Evolutionary conservation across 2,888 invertebrate species (phyloP).

Genomic region (Xylocampa areola): DNA sequence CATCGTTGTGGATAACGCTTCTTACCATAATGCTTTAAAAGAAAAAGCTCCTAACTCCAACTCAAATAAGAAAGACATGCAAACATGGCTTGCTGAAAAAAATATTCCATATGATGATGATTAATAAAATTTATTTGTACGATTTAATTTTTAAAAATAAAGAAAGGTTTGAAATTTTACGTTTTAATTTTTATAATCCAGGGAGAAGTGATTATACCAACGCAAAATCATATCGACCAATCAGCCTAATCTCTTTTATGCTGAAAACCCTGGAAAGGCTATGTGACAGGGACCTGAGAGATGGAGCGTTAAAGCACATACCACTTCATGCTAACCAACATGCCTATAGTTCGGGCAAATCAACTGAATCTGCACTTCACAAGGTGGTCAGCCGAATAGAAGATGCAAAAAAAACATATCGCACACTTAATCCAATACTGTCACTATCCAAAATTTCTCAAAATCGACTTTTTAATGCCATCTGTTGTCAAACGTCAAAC

Average conservation of each 20-base stretch:
- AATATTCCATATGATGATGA: not conserved
- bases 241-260: too few relatives aligned
- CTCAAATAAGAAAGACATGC: slow-evolving; percentile 4
- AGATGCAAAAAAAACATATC: not conserved
- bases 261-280: too few relatives aligned
- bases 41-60: slow-evolving; percentile 6
- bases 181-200: too few relatives aligned
- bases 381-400: too few relatives aligned
- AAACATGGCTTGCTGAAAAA: slow-evolving; percentile 5
- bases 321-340: too few relatives aligned
- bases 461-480: slow-evolving; percentile 11
- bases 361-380: too few relatives aligned
- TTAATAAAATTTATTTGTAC: slow-evolving; percentile 3
- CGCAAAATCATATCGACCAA: too few relatives aligned
- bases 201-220: too few relatives aligned
- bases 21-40: slow-evolving; percentile 1
- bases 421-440: slow-evolving; percentile 12
- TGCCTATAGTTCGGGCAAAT: too few relatives aligned
- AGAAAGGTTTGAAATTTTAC: slow-evolving; percentile 13
- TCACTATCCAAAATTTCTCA: slow-evolving; percentile 8
- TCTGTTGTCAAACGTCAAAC: slow-evolving; percentile 1
- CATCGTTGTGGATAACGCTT: slow-evolving; percentile 7
- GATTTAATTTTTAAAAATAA: slow-evolving; percentile 12
- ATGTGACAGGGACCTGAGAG: too few relatives aligned
- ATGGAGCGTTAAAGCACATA: too few relatives aligned